phyloP scores from a whole-genome alignment of 2,113 vertebrate species.

The Ailuropoda melanoleuca region DNA sequence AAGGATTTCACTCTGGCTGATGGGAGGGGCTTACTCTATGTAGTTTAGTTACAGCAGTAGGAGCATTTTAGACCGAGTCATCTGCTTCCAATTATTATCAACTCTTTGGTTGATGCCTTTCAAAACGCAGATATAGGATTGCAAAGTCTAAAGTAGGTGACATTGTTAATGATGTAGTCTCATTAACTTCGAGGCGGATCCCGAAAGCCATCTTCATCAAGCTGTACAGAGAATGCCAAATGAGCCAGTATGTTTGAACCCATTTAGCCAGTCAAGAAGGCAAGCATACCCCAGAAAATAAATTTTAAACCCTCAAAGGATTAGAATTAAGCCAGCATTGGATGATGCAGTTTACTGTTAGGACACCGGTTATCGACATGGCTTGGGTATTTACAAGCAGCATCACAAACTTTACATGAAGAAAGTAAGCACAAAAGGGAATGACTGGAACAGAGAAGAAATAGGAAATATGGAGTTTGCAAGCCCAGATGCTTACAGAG shows the following conservation, averaged over 20 bases:
- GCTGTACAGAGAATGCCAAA: slow-evolving; percentile 70
- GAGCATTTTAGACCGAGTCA: neutral
- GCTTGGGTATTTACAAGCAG: slow-evolving; percentile 49
- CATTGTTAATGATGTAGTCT: slow-evolving; percentile 49
- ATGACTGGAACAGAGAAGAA: neutral
- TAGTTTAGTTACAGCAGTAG: neutral
- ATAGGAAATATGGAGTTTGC: neutral
- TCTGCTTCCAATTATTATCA: slow-evolving; percentile 57
- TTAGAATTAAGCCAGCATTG: slow-evolving; percentile 69
- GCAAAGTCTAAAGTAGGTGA: slow-evolving; percentile 59
- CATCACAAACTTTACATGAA: slow-evolving; percentile 62
- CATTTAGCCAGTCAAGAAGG: slow-evolving; percentile 68
- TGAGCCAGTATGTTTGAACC: slow-evolving; percentile 62
- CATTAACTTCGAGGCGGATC: slow-evolving; percentile 59
- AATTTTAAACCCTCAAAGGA: slow-evolving; percentile 64
- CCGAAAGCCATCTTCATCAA: slow-evolving; percentile 67
- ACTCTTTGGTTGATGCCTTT: slow-evolving; percentile 51
- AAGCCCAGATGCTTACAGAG: neutral
- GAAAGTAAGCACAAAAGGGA: slow-evolving; percentile 71
- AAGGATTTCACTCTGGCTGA: slow-evolving; percentile 29
- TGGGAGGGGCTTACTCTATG: neutral
- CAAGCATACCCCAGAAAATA: slow-evolving; percentile 74
- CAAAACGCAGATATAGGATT: slow-evolving; percentile 57
- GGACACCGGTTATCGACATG: slow-evolving; percentile 24
- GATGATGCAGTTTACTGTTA: slow-evolving; percentile 50